phyloP scores from a whole-genome alignment of 2,888 invertebrate genomes.

The Alloplasta piceator region DNA sequence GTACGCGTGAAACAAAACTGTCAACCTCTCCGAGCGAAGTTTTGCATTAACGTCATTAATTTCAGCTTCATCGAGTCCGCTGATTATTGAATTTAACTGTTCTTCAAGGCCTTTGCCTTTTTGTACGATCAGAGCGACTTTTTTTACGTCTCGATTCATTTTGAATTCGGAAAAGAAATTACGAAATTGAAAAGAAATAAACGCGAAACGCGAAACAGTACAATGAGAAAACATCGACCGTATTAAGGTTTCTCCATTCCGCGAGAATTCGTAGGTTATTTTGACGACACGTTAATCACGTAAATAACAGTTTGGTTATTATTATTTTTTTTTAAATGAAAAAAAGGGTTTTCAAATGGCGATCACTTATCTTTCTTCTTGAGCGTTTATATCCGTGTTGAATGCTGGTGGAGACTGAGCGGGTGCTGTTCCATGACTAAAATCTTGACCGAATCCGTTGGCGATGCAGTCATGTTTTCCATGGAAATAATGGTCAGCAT shows the following conservation, averaged over 20 bases:
- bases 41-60: constrained; percentile 13
- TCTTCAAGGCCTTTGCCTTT: constrained; percentile 28
- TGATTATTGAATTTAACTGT: constrained; percentile 4
- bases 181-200: neutral
- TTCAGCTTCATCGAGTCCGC: constrained; percentile 1
- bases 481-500: too few relatives aligned
- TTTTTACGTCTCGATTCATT: constrained; percentile 19
- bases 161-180: neutral
- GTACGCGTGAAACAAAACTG: constrained; percentile 17
- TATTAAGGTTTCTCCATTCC: too few relatives aligned
- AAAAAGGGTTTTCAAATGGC: neutral
- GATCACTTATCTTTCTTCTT: constrained; percentile 32
- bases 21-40: constrained; percentile 21
- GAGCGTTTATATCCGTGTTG: neutral
- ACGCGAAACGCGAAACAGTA: neutral
- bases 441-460: too few relatives aligned
- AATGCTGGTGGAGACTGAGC: neutral
- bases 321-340: too few relatives aligned
- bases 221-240: neutral
- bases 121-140: constrained; percentile 11
- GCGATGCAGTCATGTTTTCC: too few relatives aligned
- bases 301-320: too few relatives aligned
- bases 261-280: too few relatives aligned
- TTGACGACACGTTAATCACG: too few relatives aligned
- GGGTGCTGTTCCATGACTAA: neutral